Conservation (phyloP, 2,113 vertebrate species). For the Melanotaenia duboulayi region DNA sequence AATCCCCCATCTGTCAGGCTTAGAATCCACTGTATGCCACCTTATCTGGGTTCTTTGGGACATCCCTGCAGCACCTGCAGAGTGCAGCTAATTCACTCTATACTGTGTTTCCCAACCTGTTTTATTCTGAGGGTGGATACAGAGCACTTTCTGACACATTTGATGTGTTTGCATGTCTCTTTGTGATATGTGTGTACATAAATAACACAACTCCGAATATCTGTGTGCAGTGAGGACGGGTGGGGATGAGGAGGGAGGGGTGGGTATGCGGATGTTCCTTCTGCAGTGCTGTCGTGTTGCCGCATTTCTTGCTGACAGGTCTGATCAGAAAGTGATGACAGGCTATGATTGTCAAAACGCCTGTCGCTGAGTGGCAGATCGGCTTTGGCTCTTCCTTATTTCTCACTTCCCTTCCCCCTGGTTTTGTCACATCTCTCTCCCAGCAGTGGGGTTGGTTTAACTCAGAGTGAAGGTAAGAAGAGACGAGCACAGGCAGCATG, state of each 20-base stretch:
- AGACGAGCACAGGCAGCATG: conserved; percentile 56
- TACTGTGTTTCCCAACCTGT: conserved; percentile 48
- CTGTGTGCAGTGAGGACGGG: conserved; percentile 46
- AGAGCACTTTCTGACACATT: conserved; percentile 77
- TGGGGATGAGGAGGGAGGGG: conserved; percentile 27
- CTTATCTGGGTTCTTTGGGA: conserved; percentile 25
- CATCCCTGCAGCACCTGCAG: conserved; percentile 37
- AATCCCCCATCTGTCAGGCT: conserved; percentile 40
- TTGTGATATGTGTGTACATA: conserved; percentile 76
- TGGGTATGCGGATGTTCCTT: conserved; percentile 71
- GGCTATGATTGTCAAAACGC: conserved; percentile 86
- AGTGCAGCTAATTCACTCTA: conserved; percentile 53
- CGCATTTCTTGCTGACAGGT: conserved; percentile 81
- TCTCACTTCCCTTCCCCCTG: conserved; percentile 71
- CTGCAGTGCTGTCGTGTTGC: conserved; percentile 77
- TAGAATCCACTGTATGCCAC: conserved; percentile 1
- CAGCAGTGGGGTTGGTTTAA: conserved; percentile 70
- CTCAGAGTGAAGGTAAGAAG: conserved; percentile 77
- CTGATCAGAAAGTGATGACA: conserved; percentile 86
- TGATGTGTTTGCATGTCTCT: conserved; percentile 80
- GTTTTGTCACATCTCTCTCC: conserved; percentile 80
- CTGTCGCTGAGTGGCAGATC: conserved; percentile 80
- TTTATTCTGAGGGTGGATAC: conserved; percentile 64
- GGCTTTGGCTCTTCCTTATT: conserved; percentile 78
- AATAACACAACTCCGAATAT: conserved; percentile 77